Percentiles rank a stretch among this genome's conserved stretches.
These are phyloP conservation scores for Raphicerus campestris DNA, from an alignment of 2,113 vertebrate species.

Conservation along the genomic window DNA sequence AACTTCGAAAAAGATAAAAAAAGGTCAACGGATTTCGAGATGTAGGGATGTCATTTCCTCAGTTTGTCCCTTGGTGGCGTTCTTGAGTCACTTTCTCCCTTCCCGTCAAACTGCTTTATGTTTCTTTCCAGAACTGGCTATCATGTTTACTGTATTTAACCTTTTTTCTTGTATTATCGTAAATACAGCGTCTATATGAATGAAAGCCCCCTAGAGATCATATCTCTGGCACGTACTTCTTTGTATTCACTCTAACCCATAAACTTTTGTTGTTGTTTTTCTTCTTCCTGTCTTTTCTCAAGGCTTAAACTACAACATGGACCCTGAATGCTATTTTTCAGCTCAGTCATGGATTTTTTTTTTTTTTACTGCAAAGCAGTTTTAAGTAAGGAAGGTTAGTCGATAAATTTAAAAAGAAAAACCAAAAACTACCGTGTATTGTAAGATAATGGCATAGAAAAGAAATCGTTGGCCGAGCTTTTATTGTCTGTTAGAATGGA, in stretches of 20 bases:
- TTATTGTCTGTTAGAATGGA: constrained; percentile 13
- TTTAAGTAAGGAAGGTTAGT: neutral
- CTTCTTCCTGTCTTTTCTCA: constrained; percentile 19
- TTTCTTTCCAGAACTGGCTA: constrained; percentile 65
- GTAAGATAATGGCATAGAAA: neutral
- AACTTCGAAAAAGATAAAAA: constrained; percentile 61
- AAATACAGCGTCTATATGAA: constrained; percentile 63
- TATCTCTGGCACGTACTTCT: constrained; percentile 4
- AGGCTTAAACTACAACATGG: constrained; percentile 26
- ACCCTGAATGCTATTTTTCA: constrained; percentile 59
- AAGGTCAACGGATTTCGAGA: constrained; percentile 75
- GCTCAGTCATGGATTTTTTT: constrained; percentile 35
- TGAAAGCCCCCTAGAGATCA: constrained; percentile 41
- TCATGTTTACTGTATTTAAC: constrained; percentile 79
- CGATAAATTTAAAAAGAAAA: neutral
- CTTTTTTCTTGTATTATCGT: constrained; percentile 71
- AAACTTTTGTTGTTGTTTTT: constrained; percentile 14
- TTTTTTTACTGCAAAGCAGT: constrained; percentile 46
- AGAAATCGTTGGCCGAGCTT: neutral
- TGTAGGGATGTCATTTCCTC: constrained; percentile 76
- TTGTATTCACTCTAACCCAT: neutral
- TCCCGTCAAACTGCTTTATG: constrained; percentile 54
- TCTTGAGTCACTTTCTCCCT: constrained; percentile 83
- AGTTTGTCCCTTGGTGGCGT: constrained; percentile 86
- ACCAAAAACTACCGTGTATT: neutral